Percentiles rank a stretch among this genome's conserved stretches.
Evolutionary conservation across 2,797 vertebrate species (phyloP).

Genomic region (Spinibarbus caldwelli): DNA sequence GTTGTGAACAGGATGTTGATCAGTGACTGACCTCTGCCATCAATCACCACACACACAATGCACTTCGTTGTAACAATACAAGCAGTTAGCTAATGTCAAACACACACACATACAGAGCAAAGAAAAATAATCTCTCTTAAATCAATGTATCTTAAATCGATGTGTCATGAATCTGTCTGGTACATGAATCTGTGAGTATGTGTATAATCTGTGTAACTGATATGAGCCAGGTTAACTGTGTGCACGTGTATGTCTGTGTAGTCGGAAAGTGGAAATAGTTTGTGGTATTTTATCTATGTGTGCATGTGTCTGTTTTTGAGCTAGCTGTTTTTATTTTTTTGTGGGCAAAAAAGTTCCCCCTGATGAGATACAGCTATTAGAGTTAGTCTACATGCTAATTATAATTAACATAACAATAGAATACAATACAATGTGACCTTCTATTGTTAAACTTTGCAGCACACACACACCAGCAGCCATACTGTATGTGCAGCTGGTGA

Average conservation of each 20-base stretch:
- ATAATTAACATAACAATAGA: constrained; percentile 15
- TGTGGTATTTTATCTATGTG: not conserved
- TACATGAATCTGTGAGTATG: not conserved
- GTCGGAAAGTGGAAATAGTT: not conserved
- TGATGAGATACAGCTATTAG: not conserved
- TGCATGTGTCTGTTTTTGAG: not conserved
- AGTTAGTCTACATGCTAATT: not conserved
- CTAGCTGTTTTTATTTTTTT: not conserved
- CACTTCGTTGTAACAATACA: constrained; percentile 62
- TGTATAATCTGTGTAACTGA: constrained; percentile 14
- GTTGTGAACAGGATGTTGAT: constrained; percentile 65
- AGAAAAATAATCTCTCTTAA: not conserved
- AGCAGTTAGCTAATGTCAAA: constrained; percentile 53
- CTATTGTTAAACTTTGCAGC: constrained; percentile 5
- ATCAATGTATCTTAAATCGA: not conserved
- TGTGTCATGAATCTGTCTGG: not conserved
- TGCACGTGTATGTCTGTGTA: constrained; percentile 2
- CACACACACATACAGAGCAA: not conserved
- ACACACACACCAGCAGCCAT: constrained; percentile 11
- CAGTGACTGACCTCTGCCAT: constrained; percentile 67
- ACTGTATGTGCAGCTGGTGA: constrained; percentile 43
- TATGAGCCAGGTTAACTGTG: constrained; percentile 7
- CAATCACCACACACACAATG: constrained; percentile 71
- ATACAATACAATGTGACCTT: not conserved
- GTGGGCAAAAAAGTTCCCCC: not conserved